Evolutionary conservation across 1,140 invertebrate genomes (phyloP), one percentile per base, ranked within the genome.

Genomic region (Apis laboriosa): DNA sequence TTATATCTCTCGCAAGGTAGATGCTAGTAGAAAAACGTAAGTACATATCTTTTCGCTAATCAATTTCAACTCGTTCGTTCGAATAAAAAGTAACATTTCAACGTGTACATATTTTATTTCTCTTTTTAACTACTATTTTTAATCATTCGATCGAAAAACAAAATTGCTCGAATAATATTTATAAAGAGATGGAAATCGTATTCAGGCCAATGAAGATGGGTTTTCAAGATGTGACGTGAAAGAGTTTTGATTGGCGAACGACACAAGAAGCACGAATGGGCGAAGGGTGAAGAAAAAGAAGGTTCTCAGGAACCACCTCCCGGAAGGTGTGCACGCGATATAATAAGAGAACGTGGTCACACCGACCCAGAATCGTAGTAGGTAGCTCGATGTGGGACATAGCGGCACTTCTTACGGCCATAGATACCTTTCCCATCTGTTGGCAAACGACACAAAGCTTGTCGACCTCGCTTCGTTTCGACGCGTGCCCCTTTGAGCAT

Each of bases 361-460:
- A 79, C 68, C 77, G 85, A 88, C 83, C 77, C 86, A 88, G 89
- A 91, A 91, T 90, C 82, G 84, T 87, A 67, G 87, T 87, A 67
- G 87, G 68, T 83, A 83, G 81, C 56, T 43, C 85, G 89, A 92
- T 92, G 90, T 92, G 85, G 92, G 91, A 92, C 92, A 92, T 92
- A 92, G 91, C 92, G 92, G 91, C 91, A 92, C 91, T 91, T 90
- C 86, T 89, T 90, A 84, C 86, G 84, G 87, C 72, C 63, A 79
- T 88, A 85, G 86, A 88, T 88, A 88, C 77, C 84, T 88, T 88
- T 80, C 80, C 80, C 83, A 75, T 79, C 77, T 83, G 78, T 77
- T 80, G 71, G 74, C 75, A 81, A 80, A 80, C 76, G 73, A 80
- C 43, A 43, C 34, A 43, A 43, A 43, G 84, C 85, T 58, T 73